phyloP scores from a whole-genome alignment of 2,888 invertebrate genomes.

The Minunthozetes semirufus region DNA sequence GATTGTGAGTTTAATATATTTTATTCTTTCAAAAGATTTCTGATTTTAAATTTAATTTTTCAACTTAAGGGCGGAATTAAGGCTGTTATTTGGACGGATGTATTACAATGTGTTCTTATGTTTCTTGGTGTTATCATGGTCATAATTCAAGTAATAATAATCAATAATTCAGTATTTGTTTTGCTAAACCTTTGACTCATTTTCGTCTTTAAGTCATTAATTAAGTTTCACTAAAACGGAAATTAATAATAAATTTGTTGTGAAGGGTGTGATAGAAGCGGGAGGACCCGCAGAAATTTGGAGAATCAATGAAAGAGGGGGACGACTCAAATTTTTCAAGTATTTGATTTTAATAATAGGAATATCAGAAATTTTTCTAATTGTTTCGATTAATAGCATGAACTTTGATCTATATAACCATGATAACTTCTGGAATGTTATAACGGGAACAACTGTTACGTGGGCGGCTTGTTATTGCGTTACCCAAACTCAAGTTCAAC shows the following conservation, averaged over 20 bases:
- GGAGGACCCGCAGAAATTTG: constrained; percentile 53
- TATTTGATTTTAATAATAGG: constrained; percentile 5
- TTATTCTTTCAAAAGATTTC: no score
- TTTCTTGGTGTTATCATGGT: constrained; percentile 34
- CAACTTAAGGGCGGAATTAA: constrained; percentile 34
- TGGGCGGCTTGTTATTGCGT: constrained; percentile 80
- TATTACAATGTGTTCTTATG: constrained; percentile 35
- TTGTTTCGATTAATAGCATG: not conserved
- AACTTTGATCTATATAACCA: constrained; percentile 32
- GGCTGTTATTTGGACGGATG: constrained; percentile 37
- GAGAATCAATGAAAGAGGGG: constrained; percentile 62
- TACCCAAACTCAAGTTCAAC: constrained; percentile 79
- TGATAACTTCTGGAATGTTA: constrained; percentile 35
- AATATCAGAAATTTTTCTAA: not conserved
- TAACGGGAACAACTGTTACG: constrained; percentile 59
- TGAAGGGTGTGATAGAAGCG: constrained; percentile 23
- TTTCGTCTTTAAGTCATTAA: no score
- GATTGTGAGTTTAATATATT: constrained; percentile 58
- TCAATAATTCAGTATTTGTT: no score
- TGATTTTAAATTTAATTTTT: not conserved
- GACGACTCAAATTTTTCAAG: constrained; percentile 50
- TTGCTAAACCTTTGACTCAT: no score
- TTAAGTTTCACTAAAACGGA: not conserved
- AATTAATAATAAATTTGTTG: not conserved
- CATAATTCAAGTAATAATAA: constrained; percentile 22